phyloP scores from a whole-genome alignment of 1,140 invertebrate genomes.

The Schlechtendalia chinensis region DNA sequence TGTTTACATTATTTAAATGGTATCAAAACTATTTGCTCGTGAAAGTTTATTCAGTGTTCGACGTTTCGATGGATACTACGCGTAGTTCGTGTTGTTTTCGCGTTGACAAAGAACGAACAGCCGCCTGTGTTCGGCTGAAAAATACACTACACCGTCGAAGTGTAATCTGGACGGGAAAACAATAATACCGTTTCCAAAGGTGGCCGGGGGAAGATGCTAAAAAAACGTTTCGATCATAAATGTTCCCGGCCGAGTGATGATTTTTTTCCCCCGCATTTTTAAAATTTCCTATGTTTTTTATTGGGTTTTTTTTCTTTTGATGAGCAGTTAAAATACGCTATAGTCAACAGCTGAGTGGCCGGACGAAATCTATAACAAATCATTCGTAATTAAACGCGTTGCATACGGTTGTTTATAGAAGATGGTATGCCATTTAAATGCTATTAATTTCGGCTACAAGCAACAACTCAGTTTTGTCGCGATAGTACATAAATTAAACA shows the following conservation, averaged over 20 bases:
- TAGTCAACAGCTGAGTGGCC: too few species aligned
- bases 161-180: constrained; percentile 12
- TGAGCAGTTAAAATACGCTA: neutral
- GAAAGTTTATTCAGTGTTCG: constrained; percentile 2
- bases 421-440: too few species aligned
- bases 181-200: constrained; percentile 23
- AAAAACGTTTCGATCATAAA: constrained; percentile 12
- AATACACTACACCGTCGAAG: neutral
- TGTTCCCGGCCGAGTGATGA: neutral
- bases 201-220: neutral
- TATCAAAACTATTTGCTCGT: neutral
- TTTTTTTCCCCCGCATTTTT: constrained; percentile 5
- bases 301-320: neutral
- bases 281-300: constrained; percentile 11
- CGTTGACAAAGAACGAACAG: neutral
- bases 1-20: constrained; percentile 13
- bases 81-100: constrained; percentile 7
- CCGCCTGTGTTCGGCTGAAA: neutral
- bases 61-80: neutral
- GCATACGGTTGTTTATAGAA: too few species aligned
- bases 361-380: too few species aligned
- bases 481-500: constrained; percentile 36
- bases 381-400: too few species aligned
- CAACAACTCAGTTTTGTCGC: constrained; percentile 11
- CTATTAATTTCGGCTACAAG: neutral